A percentile compares a stretch with the other conserved stretches of the same genome.
phyloP scores from a whole-genome alignment of 2,888 invertebrate species.

The Glomeris marginata region DNA sequence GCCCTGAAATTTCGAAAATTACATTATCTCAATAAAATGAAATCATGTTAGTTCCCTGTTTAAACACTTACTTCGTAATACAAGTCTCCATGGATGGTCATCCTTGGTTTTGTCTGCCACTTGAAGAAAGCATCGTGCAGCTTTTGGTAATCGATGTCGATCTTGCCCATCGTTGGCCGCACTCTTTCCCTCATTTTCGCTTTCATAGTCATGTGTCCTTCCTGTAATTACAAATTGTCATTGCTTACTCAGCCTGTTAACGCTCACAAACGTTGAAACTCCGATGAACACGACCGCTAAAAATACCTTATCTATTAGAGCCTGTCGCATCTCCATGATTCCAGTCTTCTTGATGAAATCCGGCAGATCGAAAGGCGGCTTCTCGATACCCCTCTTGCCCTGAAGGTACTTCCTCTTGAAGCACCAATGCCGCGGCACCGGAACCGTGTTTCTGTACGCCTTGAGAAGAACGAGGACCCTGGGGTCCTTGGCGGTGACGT shows the following conservation, averaged over 20 bases:
- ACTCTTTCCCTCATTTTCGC: slow-evolving; percentile 95
- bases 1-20: slow-evolving; percentile 36
- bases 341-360: slow-evolving; percentile 98
- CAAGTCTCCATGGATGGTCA: slow-evolving; percentile 97
- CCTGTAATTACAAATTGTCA: slow-evolving; percentile 30
- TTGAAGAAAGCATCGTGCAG: slow-evolving; percentile 98
- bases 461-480: slow-evolving; percentile 89
- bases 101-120: slow-evolving; percentile 98
- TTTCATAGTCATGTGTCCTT: slow-evolving; percentile 84
- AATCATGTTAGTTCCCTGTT: neutral
- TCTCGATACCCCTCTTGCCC: slow-evolving; percentile 97
- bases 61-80: slow-evolving; percentile 60
- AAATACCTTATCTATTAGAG: slow-evolving; percentile 72
- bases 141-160: slow-evolving; percentile 99
- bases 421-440: slow-evolving; percentile 97
- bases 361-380: slow-evolving; percentile 94
- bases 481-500: slow-evolving; percentile 95
- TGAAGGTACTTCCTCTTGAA: slow-evolving; percentile 92
- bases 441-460: slow-evolving; percentile 83
- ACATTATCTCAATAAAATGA: neutral
- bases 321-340: slow-evolving; percentile 99
- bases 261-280: neutral
- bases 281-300: neutral
- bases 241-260: neutral
- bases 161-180: slow-evolving; percentile 95